Evolutionary conservation across 2,797 vertebrate species (phyloP), one percentile per base, ranked within the genome.

Genomic region (Brachyrhaphis roseni): DNA sequence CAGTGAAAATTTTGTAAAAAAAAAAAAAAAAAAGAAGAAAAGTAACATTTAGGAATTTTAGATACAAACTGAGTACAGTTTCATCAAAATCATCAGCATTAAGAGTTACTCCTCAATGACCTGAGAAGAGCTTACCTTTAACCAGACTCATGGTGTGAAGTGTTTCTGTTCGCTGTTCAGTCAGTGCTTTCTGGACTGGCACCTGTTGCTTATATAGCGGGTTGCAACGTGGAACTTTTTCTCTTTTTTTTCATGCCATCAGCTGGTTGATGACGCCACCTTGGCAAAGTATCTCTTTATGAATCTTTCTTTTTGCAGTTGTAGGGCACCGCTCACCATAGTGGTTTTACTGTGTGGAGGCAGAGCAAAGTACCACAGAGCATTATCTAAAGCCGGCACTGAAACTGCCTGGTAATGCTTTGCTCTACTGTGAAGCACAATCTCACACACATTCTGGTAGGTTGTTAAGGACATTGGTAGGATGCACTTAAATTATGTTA

Each of bases 91-190:
- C 13, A 47, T 13, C 23, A 62, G 28, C 4, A 1, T 71, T 23
- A 46, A 34, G n/a, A 26, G 6, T 23, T 47, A 11, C 53, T 13
- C 2, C 46, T 46, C 23, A 78, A 46, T 43, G 0, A 39, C 68
- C 0, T 39, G 43, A 78, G 10, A 28, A 71, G 76, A 28, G 41
- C 86, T 89, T 92, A 94, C 93, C 91, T 90, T 87, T 83, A 45
- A 13, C 15, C 20, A 34, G 72, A 80, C 43, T n/a, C 93, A 94
- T 94, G 53, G 6, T 86, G 76, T 6, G 26, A 51, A 3, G 75
- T 77, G 74, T 59, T 39, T 72, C 59, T 57, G 73, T 45, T 53
- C 8, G 41, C 12, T 18, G 46, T 59, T 45, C 36, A 71, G 55
- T 81, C 62, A 47, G n/a, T 85, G 79, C 31, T 4, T 57, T 4